These are phyloP conservation scores for Pedetes capensis DNA, from an alignment of 2,113 vertebrate genomes.

Conservation along the genomic window DNA sequence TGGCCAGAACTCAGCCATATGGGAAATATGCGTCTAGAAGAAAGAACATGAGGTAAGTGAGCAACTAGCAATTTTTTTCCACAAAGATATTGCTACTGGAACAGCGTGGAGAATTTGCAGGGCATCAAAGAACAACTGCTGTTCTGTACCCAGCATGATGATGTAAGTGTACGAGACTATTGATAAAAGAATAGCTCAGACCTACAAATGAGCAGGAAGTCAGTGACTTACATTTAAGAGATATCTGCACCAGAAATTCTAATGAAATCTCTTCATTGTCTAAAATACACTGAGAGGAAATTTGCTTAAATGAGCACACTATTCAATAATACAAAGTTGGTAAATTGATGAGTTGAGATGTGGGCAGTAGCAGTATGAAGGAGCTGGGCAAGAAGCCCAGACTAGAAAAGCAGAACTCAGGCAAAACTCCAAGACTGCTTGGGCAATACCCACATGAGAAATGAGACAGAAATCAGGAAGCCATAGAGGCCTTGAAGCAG, in stretches of 20 bases:
- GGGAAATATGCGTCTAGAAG: background rate
- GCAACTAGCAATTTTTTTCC: background rate
- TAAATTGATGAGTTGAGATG: constrained; percentile 27
- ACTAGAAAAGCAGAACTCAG: constrained; percentile 20
- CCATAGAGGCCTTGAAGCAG: background rate
- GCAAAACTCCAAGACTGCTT: constrained; percentile 38
- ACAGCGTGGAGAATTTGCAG: background rate
- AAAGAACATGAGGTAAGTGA: background rate
- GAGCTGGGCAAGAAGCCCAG: constrained; percentile 54
- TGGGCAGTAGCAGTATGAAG: constrained; percentile 46
- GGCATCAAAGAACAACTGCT: background rate
- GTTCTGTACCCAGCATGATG: background rate
- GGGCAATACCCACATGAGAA: background rate
- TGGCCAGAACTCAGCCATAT: background rate
- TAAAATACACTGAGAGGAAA: constrained; percentile 32
- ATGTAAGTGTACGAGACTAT: background rate
- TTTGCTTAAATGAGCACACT: constrained; percentile 28
- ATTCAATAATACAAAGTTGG: constrained; percentile 34
- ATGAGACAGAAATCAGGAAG: constrained; percentile 45
- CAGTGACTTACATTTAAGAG: background rate
- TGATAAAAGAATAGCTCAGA: background rate
- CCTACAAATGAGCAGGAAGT: background rate
- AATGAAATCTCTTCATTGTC: background rate
- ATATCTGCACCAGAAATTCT: background rate
- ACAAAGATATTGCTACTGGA: background rate